A percentile compares a stretch with the other conserved stretches of the same genome.
phyloP scores from a whole-genome alignment of 1,140 invertebrate genomes.

The Coptotermes formosanus region DNA sequence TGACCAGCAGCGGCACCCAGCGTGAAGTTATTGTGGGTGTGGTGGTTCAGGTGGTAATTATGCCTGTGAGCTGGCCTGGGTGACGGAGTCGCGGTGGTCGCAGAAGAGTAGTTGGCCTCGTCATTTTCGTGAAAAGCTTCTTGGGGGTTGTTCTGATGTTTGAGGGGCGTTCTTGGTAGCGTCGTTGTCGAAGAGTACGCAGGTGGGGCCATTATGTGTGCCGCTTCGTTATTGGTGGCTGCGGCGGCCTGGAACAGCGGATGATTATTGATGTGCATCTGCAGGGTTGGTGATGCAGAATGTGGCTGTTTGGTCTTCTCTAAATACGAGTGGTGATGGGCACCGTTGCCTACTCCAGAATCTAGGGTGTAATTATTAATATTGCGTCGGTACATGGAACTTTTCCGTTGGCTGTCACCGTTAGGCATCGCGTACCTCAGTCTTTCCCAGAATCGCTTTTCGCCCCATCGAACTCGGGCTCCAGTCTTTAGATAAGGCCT shows the following conservation, averaged over 20 bases:
- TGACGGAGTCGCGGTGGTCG: constrained; percentile 61
- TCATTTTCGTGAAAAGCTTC: constrained; percentile 41
- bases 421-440: constrained; percentile 84
- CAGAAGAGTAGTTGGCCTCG: constrained; percentile 61
- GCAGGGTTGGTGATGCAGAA: constrained; percentile 34
- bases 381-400: constrained; percentile 65
- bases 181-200: constrained; percentile 41
- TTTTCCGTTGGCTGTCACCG: constrained; percentile 58
- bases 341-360: constrained; percentile 58
- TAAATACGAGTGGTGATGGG: constrained; percentile 43
- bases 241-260: constrained; percentile 50
- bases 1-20: constrained; percentile 51
- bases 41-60: constrained; percentile 40
- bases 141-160: constrained; percentile 46
- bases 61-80: constrained; percentile 59
- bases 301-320: constrained; percentile 42
- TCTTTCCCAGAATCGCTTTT: constrained; percentile 89
- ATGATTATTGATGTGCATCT: constrained; percentile 45
- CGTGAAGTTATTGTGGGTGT: constrained; percentile 36
- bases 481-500: constrained; percentile 84
- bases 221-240: constrained; percentile 41
- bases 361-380: constrained; percentile 76
- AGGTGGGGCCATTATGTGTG: constrained; percentile 38
- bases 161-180: constrained; percentile 45
- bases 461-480: constrained; percentile 79